phyloP scores from a whole-genome alignment of 2,888 invertebrate species.

The Mythimna albipuncta region DNA sequence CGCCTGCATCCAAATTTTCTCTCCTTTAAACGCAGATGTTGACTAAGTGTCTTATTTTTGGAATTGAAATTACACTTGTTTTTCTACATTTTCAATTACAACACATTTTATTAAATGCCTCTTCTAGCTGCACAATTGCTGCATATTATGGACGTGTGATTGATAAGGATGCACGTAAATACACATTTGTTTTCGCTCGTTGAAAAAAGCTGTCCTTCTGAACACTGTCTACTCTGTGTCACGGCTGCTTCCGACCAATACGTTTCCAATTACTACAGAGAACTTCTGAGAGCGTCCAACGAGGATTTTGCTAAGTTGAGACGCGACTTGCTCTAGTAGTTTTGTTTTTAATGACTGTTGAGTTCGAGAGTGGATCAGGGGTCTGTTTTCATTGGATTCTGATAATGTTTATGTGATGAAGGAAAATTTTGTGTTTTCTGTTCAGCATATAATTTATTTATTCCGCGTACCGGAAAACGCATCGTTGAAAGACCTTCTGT shows the following conservation, averaged over 20 bases:
- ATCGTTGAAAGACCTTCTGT: too few relatives aligned
- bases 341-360: conserved; percentile 60
- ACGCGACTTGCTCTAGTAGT: conserved; percentile 48
- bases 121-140: too few relatives aligned
- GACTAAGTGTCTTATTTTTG: too few relatives aligned
- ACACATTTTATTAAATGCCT: too few relatives aligned
- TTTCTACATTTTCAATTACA: too few relatives aligned
- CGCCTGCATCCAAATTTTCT: too few relatives aligned
- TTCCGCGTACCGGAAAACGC: background rate
- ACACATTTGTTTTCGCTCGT: background rate
- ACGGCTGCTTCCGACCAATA: conserved; percentile 61
- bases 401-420: background rate
- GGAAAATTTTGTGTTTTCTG: background rate
- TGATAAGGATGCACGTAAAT: too few relatives aligned
- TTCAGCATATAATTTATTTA: too few relatives aligned
- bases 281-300: conserved; percentile 62
- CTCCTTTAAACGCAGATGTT: too few relatives aligned
- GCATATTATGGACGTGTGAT: too few relatives aligned
- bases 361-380: conserved; percentile 35
- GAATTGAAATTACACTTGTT: too few relatives aligned
- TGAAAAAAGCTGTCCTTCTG: background rate
- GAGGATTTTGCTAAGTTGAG: conserved; percentile 51
- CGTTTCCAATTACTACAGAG: conserved; percentile 71
- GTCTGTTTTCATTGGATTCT: background rate
- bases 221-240: background rate